phyloP scores from a whole-genome alignment of 64 coral and sea anemone genomes.

The Astreopora myriophthalma region DNA sequence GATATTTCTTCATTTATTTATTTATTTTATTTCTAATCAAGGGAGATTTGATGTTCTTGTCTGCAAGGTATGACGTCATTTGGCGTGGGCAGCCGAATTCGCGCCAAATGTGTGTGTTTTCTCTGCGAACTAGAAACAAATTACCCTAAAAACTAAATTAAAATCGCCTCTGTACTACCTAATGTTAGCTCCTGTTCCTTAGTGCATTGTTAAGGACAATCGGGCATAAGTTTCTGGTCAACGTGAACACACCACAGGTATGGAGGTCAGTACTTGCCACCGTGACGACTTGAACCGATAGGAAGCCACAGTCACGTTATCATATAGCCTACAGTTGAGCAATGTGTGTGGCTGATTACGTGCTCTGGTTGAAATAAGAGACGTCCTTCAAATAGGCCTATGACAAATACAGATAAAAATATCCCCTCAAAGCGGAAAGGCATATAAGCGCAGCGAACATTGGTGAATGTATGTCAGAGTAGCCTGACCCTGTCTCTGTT shows the following conservation, averaged over 20 bases:
- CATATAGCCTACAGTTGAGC: background rate
- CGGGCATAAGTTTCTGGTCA: no score
- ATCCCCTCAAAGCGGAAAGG: background rate
- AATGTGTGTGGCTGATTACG: background rate
- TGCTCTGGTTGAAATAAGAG: background rate
- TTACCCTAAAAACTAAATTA: no score
- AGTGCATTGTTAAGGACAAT: no score
- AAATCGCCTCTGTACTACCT: no score
- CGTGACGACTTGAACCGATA: background rate
- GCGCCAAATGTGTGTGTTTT: background rate
- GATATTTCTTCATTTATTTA: background rate
- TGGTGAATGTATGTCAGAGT: no score
- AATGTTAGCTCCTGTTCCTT: no score
- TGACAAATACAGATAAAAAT: constrained; percentile 12
- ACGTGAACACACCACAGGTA: background rate
- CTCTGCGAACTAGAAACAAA: no score
- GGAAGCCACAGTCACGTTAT: background rate
- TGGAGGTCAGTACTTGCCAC: no score
- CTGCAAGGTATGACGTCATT: constrained; percentile 19
- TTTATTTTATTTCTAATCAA: background rate
- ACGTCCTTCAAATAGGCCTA: background rate
- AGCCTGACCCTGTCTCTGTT: no score
- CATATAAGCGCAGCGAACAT: background rate
- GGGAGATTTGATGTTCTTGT: background rate
- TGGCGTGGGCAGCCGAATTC: constrained; percentile 4